Conservation (phyloP, 2,797 vertebrate genomes). For the Apodemus agrarius region DNA sequence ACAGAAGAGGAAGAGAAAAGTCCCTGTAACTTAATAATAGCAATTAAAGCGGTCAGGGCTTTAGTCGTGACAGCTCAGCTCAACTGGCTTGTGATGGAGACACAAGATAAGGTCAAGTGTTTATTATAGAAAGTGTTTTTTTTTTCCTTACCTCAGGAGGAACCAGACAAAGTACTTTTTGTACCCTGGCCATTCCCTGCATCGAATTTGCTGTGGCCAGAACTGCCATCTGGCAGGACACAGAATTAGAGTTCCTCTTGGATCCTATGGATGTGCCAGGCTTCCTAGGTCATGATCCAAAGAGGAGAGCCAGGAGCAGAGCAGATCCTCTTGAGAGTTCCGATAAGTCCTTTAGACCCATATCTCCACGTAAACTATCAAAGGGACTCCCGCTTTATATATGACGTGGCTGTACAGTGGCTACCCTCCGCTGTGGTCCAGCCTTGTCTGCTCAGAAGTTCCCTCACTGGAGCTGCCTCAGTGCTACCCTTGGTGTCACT, state of each 20-base stretch:
- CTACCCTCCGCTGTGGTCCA: background rate
- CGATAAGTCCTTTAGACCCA: background rate
- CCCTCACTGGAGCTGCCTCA: background rate
- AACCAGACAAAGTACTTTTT: background rate
- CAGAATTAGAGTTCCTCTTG: background rate
- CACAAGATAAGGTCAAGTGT: background rate
- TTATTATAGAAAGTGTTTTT: background rate
- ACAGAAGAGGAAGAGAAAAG: background rate
- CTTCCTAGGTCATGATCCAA: background rate
- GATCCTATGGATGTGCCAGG: background rate
- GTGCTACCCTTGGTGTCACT: too few relatives aligned
- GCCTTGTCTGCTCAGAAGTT: background rate
- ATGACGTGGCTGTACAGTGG: too few relatives aligned
- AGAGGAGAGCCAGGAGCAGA: background rate
- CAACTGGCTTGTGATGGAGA: background rate
- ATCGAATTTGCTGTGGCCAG: background rate
- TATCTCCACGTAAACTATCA: background rate
- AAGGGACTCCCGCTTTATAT: background rate
- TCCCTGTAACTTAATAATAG: background rate
- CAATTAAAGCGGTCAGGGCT: background rate
- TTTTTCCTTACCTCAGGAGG: background rate
- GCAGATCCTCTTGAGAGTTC: background rate
- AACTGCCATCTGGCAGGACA: conserved; percentile 6
- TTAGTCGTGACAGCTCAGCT: background rate
- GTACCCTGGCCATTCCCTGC: background rate